Evolutionary conservation across 2,113 vertebrate species (phyloP).

Genomic region (Hypocryptadius cinnamomeus): DNA sequence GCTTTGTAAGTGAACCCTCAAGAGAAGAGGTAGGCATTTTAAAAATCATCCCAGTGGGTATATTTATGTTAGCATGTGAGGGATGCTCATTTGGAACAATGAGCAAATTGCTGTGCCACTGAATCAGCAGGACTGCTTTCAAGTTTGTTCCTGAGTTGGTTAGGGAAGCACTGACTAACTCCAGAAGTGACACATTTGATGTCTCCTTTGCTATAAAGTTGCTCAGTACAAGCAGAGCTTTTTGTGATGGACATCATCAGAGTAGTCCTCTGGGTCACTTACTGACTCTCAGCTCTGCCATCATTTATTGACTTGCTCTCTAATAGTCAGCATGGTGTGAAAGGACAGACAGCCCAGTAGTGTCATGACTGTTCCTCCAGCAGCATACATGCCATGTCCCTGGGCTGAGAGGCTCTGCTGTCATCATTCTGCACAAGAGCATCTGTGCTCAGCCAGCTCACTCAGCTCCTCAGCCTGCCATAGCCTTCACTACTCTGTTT

Average conservation of each 20-base stretch:
- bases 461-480: background rate
- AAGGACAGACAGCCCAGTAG: background rate
- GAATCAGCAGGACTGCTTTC: background rate
- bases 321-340: background rate
- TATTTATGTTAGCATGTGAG: background rate
- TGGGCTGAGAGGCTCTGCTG: background rate
- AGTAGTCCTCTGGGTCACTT: background rate
- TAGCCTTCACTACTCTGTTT: background rate
- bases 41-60: background rate
- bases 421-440: background rate
- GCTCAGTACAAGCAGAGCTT: background rate
- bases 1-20: background rate
- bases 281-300: background rate
- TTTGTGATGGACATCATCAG: background rate
- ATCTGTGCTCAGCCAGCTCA: background rate
- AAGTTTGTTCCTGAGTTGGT: background rate
- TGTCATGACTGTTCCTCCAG: background rate
- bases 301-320: background rate
- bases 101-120: background rate
- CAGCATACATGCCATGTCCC: fast-evolving
- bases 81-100: background rate
- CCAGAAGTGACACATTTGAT: background rate
- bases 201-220: background rate
- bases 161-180: conserved; percentile 14
- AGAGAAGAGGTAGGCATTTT: background rate